Conservation (phyloP, 2,888 invertebrate species). For the Unio pictorum region DNA sequence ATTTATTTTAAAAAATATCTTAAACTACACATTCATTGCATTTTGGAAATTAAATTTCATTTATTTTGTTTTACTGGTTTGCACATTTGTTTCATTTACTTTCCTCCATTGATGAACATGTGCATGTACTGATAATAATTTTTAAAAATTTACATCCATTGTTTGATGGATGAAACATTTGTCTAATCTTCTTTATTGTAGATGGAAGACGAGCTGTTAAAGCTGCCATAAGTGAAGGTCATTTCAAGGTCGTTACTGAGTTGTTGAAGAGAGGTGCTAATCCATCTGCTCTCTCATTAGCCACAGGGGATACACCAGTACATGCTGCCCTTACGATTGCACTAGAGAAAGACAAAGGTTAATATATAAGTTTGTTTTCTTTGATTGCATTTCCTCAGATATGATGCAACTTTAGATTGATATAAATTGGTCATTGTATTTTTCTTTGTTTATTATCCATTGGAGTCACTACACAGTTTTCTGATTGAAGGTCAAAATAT, state of each 20-base stretch:
- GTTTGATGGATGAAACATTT: background rate
- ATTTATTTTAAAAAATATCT: too few species aligned
- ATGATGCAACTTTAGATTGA: background rate
- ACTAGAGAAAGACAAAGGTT: slow-evolving; percentile 53
- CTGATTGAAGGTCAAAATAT: too few species aligned
- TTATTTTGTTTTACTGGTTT: too few species aligned
- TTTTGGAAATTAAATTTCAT: too few species aligned
- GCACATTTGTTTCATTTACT: too few species aligned
- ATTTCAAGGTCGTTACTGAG: slow-evolving; percentile 36
- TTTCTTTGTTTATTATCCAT: too few species aligned
- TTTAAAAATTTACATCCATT: too few species aligned
- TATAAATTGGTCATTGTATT: too few species aligned
- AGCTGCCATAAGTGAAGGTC: slow-evolving; percentile 27
- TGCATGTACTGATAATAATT: too few species aligned
- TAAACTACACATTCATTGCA: too few species aligned
- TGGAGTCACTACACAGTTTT: too few species aligned
- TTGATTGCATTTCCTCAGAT: background rate
- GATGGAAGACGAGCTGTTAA: slow-evolving; percentile 31
- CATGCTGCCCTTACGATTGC: slow-evolving; percentile 54
- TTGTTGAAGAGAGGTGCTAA: slow-evolving; percentile 47
- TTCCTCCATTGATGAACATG: too few species aligned
- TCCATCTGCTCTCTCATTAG: slow-evolving; percentile 34
- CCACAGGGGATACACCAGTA: slow-evolving; percentile 53
- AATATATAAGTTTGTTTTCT: background rate
- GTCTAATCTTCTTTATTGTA: slow-evolving; percentile 6